Base-by-base conservation (phyloP, 2,113 vertebrate species). In the Sialia sialis region DNA sequence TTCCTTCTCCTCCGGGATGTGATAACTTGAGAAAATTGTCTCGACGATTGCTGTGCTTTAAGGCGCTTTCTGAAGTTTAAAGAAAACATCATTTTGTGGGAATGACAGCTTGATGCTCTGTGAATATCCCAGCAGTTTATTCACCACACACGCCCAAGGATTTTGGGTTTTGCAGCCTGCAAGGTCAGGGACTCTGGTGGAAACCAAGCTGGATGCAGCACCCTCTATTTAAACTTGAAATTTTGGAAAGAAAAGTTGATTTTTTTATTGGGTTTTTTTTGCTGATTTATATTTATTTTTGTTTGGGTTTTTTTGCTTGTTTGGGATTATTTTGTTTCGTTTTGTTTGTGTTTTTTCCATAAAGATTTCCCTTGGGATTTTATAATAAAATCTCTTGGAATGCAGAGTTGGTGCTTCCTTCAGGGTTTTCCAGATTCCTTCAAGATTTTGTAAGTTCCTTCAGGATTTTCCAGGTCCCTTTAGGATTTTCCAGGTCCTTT, bases 61-160 rank as follows among this genome's bases (percentile, higher is more conserved):
- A 91, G 66, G 69, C 63, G 23, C 58, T 95, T 92, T 89, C 25
- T 44, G 76, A 90, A 94, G 88, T n/a, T 90, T 52, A 5, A 83
- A 94, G 92, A 82, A 75, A 94, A 39, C 39, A 25, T 58, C 29
- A 79, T 83, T 91, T 72, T 41, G 6, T 58, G 91, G 77, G 75
- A 73, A 77, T 90, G 87, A 87, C 94, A 95, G 70, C 52, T 94
- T 72, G 54, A 64, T 94, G 76, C 63, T 63, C 83, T 59, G 51
- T 66, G 63, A 69, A 72, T 93, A 94, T 94, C 60, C 69, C 86
- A 87, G 93, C 70, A 62, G n/a, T 85, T 90, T 92, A 76, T 90
- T 95, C 83, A 87, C 32, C 87, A 43, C 66, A 36, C 7, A n/a
- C 56, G 72, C 56, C 51, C 15, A 29, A 85, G 25, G 32, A 46